Evolutionary conservation across 1,140 invertebrate genomes (phyloP).

Genomic region (Lerema accius): DNA sequence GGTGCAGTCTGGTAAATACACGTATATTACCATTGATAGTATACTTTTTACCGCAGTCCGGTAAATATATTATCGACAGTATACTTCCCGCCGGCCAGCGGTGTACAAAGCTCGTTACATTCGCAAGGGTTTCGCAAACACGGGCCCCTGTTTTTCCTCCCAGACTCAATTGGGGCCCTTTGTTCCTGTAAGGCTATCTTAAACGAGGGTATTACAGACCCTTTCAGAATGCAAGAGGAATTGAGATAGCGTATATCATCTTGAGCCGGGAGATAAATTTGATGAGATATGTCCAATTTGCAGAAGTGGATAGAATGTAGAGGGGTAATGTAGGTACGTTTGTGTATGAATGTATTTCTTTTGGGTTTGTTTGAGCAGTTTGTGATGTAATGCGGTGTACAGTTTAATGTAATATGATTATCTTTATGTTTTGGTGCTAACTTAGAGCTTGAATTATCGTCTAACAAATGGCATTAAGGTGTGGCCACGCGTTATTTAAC

Average conservation of each 20-base stretch:
- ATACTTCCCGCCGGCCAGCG: conserved; percentile 35
- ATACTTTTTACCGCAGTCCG: no score
- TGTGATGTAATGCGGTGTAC: not conserved
- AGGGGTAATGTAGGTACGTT: conserved; percentile 3
- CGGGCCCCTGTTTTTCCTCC: conserved; percentile 47
- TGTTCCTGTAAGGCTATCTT: conserved; percentile 48
- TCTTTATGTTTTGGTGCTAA: no score
- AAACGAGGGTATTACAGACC: conserved; percentile 45
- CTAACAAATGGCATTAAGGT: no score
- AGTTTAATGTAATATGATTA: not conserved
- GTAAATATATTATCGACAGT: no score
- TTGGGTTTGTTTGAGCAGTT: not conserved
- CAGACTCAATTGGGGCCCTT: conserved; percentile 55
- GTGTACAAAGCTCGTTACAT: conserved; percentile 47
- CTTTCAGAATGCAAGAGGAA: conserved; percentile 35
- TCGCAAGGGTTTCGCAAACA: conserved; percentile 51
- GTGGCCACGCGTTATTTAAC: no score
- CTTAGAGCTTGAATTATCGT: no score
- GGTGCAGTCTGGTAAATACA: no score
- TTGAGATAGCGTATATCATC: conserved; percentile 35
- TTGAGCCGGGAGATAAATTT: conserved; percentile 30
- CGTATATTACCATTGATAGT: no score
- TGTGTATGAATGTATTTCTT: conserved; percentile 1
- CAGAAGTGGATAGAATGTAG: conserved; percentile 5
- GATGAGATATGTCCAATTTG: conserved; percentile 34